These are phyloP conservation scores for Sebastes cheni DNA, from an alignment of 2,797 vertebrate genomes.

Conservation along the genomic window DNA sequence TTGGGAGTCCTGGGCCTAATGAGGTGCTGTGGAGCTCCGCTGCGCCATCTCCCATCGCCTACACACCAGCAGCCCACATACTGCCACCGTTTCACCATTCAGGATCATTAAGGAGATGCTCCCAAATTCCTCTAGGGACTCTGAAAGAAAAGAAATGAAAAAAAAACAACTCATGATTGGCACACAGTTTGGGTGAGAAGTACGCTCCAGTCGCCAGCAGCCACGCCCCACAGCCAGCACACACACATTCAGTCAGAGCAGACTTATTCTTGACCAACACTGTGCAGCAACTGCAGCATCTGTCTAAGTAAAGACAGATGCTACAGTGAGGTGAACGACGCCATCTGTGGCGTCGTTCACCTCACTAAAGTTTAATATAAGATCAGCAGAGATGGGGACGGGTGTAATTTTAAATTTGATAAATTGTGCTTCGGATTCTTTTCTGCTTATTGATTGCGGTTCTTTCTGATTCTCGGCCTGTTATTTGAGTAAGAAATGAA, in stretches of 20 bases:
- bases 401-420: neutral
- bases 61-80: slow-evolving; percentile 66
- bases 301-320: slow-evolving; percentile 23
- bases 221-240: slow-evolving; percentile 13
- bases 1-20: slow-evolving; percentile 87
- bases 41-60: slow-evolving; percentile 63
- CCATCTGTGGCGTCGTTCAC: neutral
- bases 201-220: slow-evolving; percentile 34
- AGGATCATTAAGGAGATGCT: slow-evolving; percentile 77
- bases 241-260: neutral
- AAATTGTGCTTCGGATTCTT: neutral
- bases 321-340: neutral
- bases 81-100: slow-evolving; percentile 60
- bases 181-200: slow-evolving; percentile 51
- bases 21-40: slow-evolving; percentile 80
- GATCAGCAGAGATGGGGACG: neutral
- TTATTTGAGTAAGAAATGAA: neutral
- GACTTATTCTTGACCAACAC: slow-evolving; percentile 27
- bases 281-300: slow-evolving; percentile 22
- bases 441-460: neutral
- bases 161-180: slow-evolving; percentile 25
- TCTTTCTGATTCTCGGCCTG: neutral
- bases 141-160: slow-evolving; percentile 21
- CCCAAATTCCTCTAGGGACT: slow-evolving; percentile 68
- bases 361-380: slow-evolving; percentile 16